Evolutionary conservation across 2,797 vertebrate species (phyloP).

Genomic region (Macropodus opercularis): DNA sequence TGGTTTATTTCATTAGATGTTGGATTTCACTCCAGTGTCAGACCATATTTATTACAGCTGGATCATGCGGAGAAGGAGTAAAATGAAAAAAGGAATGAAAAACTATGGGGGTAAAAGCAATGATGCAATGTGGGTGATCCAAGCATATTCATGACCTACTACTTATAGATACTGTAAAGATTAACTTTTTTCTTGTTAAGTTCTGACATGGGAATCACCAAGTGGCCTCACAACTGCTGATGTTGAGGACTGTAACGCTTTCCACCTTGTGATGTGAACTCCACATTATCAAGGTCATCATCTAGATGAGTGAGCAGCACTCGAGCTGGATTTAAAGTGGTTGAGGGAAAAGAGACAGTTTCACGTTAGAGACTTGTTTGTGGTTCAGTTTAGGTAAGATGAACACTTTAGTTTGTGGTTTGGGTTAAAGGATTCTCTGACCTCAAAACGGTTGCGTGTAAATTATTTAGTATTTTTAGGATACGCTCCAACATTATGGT

Average conservation of each 20-base stretch:
- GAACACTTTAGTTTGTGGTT: not conserved
- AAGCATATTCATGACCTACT: not conserved
- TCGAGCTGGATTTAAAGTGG: not conserved
- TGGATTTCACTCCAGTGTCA: not conserved
- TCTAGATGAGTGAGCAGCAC: not conserved
- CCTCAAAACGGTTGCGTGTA: no score
- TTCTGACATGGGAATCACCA: not conserved
- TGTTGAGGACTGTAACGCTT: not conserved
- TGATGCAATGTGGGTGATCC: not conserved
- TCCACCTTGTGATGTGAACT: not conserved
- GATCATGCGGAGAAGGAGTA: not conserved
- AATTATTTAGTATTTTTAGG: no score
- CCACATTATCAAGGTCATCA: not conserved
- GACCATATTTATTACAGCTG: not conserved
- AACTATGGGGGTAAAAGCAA: not conserved
- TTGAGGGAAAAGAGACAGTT: not conserved
- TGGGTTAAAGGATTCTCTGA: not conserved
- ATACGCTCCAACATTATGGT: no score
- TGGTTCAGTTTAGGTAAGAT: no score
- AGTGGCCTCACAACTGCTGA: not conserved
- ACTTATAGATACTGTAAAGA: no score
- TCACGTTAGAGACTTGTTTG: not conserved
- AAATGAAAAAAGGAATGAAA: not conserved
- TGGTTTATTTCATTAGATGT: not conserved
- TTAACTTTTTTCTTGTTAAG: no score